Evolutionary conservation across 2,113 vertebrate genomes (phyloP).

Genomic region (Nannobrachium achirus): DNA sequence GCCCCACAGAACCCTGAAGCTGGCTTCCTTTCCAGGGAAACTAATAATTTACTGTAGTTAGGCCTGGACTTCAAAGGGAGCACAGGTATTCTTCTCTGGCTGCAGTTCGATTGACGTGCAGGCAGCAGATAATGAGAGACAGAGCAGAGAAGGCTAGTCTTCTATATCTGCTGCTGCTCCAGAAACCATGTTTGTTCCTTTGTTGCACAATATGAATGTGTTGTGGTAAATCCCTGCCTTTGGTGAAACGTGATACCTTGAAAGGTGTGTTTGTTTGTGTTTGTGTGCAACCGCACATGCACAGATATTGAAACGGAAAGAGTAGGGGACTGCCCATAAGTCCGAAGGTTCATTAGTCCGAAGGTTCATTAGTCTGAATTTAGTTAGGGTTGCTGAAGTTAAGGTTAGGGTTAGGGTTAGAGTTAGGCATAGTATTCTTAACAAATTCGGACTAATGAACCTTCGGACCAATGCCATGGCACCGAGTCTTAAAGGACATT

Average conservation of each 20-base stretch:
- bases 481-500: no score
- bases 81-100: slow-evolving; percentile 71
- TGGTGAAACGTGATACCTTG: neutral
- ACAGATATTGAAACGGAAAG: neutral
- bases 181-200: slow-evolving; percentile 1
- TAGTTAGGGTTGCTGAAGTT: no score
- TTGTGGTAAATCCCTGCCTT: slow-evolving; percentile 9
- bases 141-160: slow-evolving; percentile 38
- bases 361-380: no score
- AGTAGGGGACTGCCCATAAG: neutral
- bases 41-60: slow-evolving; percentile 67
- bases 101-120: slow-evolving; percentile 52
- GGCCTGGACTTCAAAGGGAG: slow-evolving; percentile 63
- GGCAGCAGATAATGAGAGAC: slow-evolving; percentile 71
- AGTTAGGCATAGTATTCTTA: no score
- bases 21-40: slow-evolving; percentile 46
- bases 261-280: slow-evolving; percentile 1
- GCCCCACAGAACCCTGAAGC: slow-evolving; percentile 50
- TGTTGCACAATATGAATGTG: neutral
- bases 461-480: no score
- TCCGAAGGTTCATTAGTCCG: no score
- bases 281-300: no score
- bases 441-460: no score
- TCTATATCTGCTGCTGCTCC: slow-evolving; percentile 32
- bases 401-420: no score